Base-by-base conservation (phyloP, 2,888 invertebrate genomes). In the Colletes collaris region DNA sequence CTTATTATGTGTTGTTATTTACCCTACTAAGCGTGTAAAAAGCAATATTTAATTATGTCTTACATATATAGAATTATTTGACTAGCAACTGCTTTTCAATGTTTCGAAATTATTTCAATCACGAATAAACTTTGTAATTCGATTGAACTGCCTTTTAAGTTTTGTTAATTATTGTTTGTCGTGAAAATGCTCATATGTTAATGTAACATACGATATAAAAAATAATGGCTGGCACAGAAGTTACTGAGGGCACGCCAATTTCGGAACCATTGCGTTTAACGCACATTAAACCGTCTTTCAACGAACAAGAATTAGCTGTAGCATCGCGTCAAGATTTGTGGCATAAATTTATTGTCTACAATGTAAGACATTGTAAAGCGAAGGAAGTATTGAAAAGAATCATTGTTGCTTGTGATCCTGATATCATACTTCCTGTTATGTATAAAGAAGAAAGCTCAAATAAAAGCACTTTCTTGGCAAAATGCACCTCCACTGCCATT, bases 331-430 rank as follows among this genome's bases (percentile, higher is more conserved):
- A 89, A 56, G 90, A 92, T 76, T 78, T 92, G 1, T 92, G 92
- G 90, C 93, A 93, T 66, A 93, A 93, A 77, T 93, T 92, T 40
- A 91, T 93, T 62, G 62, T 93, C 19, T 92, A 85, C 19, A 84
- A 90, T 16, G 79, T 86, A 4, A 86, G 78, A n/a, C 74, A 82
- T 4, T 82, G 84, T 8, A 86, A 87, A 2, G 88, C 89, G 71
- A 71, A 70, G 5, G 64, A 82, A 11, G 58, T 92, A 19, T 66
- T 93, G 6, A 89, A 89, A 49, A 76, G 87, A 0, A 50, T 91
- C 1, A 86, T 92, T 37, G 55, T 65, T 5, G 78, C 82, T 2
- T 90, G 89, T 40, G 85, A 89, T 2, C 91, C 92, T 0, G 89
- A 91, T 16, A 78, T 88, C 2, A 53, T 93, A 1, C 8, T 92